A percentile compares a stretch with the other conserved stretches of the same genome.
Conservation (phyloP, 2,888 invertebrate genomes). For the Stenodema calcarata region DNA sequence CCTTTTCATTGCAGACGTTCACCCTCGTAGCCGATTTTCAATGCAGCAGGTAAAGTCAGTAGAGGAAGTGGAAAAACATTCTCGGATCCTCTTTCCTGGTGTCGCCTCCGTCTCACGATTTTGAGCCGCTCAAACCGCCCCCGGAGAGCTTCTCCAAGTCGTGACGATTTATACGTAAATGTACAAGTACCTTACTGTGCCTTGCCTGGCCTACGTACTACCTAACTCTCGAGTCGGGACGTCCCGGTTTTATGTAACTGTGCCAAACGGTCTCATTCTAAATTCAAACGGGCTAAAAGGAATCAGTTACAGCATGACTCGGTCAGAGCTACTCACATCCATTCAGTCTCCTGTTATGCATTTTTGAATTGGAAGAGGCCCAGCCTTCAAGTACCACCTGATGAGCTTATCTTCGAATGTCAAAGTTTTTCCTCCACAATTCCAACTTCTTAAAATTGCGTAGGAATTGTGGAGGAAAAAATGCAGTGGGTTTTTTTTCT, state of each 20-base stretch:
- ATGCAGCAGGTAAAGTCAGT: not conserved
- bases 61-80: not conserved
- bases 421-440: too few relatives aligned
- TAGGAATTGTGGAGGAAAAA: too few relatives aligned
- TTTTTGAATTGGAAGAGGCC: too few relatives aligned
- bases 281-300: not conserved
- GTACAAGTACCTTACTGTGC: not conserved
- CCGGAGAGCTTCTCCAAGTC: not conserved
- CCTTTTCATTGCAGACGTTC: not conserved
- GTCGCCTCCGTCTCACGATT: not conserved
- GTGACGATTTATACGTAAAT: not conserved
- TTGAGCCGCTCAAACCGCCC: not conserved
- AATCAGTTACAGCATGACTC: too few relatives aligned
- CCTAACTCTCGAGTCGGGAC: not conserved
- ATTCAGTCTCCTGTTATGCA: too few relatives aligned
- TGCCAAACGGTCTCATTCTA: not conserved
- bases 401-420: too few relatives aligned
- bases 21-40: not conserved
- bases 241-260: not conserved
- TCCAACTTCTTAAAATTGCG: too few relatives aligned
- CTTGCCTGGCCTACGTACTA: not conserved
- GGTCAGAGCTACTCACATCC: too few relatives aligned
- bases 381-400: too few relatives aligned
- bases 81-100: not conserved
- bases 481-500: too few relatives aligned